These are phyloP conservation scores for Petrophora chlorosata DNA, from an alignment of 2,888 invertebrate species.

Conservation along the genomic window DNA sequence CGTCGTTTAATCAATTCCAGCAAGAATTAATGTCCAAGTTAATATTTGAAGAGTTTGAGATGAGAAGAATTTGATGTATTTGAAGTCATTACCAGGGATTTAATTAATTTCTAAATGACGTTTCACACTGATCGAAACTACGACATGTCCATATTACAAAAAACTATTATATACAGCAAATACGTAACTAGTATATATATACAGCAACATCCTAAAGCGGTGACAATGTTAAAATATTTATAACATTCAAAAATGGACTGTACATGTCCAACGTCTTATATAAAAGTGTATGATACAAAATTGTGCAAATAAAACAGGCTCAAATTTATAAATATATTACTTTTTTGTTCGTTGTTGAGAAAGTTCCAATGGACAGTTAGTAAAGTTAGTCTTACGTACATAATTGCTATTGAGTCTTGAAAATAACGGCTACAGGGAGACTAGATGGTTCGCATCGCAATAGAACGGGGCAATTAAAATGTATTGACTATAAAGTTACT, in stretches of 20 bases:
- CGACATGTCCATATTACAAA: constrained; percentile 43
- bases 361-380: too few relatives aligned
- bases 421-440: constrained; percentile 25
- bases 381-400: too few relatives aligned
- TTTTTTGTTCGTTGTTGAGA: not conserved
- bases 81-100: too few relatives aligned
- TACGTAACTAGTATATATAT: constrained; percentile 37
- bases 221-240: constrained; percentile 11
- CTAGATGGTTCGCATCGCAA: constrained; percentile 25
- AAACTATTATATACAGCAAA: constrained; percentile 35
- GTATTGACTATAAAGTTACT: not conserved
- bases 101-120: not conserved
- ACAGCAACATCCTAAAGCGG: constrained; percentile 38
- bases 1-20: too few relatives aligned
- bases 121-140: constrained; percentile 45
- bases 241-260: constrained; percentile 15
- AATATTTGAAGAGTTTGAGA: too few relatives aligned
- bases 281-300: constrained; percentile 7
- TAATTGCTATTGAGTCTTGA: too few relatives aligned
- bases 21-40: too few relatives aligned
- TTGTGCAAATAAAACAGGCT: constrained; percentile 3
- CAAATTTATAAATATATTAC: not conserved
- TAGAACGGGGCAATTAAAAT: not conserved
- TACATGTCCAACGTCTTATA: not conserved
- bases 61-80: too few relatives aligned